These are phyloP conservation scores for Chromoteleia sp. DNA, from an alignment of 2,888 invertebrate genomes.

Conservation along the genomic window DNA sequence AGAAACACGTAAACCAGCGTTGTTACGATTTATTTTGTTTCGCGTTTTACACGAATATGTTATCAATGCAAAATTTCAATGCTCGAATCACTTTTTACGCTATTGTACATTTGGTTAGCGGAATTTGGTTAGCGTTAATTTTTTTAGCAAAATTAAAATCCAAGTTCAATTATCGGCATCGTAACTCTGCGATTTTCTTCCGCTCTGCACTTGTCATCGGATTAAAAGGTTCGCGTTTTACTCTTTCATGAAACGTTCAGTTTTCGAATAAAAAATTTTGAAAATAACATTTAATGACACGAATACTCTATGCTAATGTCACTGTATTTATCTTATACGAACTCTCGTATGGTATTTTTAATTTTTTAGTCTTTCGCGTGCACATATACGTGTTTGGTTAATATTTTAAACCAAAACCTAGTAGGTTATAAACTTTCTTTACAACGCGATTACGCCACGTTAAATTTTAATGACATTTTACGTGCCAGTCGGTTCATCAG, in stretches of 20 bases:
- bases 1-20: constrained; percentile 1
- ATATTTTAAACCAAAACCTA: constrained; percentile 20
- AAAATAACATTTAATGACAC: constrained; percentile 4
- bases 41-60: too few relatives aligned
- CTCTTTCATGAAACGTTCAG: too few relatives aligned
- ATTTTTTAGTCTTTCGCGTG: not conserved
- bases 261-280: too few relatives aligned
- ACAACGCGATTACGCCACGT: constrained; percentile 18
- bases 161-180: too few relatives aligned
- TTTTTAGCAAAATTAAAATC: too few relatives aligned
- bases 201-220: too few relatives aligned
- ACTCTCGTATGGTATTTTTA: constrained; percentile 11
- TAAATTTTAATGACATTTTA: constrained; percentile 29
- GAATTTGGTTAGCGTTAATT: too few relatives aligned
- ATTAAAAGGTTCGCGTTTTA: too few relatives aligned
- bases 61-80: too few relatives aligned
- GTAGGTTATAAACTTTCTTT: constrained; percentile 30
- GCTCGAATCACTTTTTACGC: too few relatives aligned
- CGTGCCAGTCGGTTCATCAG: constrained; percentile 11
- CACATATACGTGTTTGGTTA: not conserved
- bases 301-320: constrained; percentile 5
- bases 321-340: not conserved
- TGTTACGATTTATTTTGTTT: not conserved
- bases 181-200: too few relatives aligned
- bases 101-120: too few relatives aligned